Base-by-base conservation (phyloP, 2,113 vertebrate species). In the Brienomyrus longianalis region DNA sequence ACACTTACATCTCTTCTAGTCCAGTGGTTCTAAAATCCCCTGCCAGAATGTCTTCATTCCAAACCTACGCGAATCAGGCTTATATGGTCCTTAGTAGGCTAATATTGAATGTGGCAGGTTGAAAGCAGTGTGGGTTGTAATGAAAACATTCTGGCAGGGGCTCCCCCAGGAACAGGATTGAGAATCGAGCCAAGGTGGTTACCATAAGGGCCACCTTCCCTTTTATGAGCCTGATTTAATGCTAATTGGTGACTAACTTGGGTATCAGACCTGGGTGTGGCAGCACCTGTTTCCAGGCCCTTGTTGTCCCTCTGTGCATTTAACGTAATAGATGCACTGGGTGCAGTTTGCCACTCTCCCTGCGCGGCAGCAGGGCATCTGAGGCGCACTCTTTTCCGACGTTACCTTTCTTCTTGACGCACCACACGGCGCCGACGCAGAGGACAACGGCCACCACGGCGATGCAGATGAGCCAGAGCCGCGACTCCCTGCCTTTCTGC, bases 401-500 rank as follows among this genome's bases (percentile, higher is more conserved):
- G 2, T 91, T 21, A 94, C 31, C 90, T 95, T 77, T 95, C 88
- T 92, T 7, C 92, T 92, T 96, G 0, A 39, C 11, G 31, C 86
- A 90, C 80, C 74, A 91, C 74, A 95, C 15, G 0, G 90, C 90
- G 0, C 2, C 92, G 88, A 94, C 74, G 13, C 80, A 85, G 1
- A 95, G n/a, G 5, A 92, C 19, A 86, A 95, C 0, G 0, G 77
- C 91, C 0, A 93, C 70, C 62, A 94, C 88, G 13, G 94, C 88
- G 1, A 92, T 92, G 0, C 92, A 35, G 8, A 95, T 89, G 47
- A 89, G 31, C 95, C 95, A 96, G 95, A 94, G 94, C 0, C 93
- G 51, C 7, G 92, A 92, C 0, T 90, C 2, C 3, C 21, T n/a
- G 0, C 54, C 21, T 4, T 39, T 0, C 0, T 0, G 1, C 0